These are phyloP conservation scores for Nothobranchius furzeri DNA, from an alignment of 2,113 vertebrate genomes.

Conservation along the genomic window DNA sequence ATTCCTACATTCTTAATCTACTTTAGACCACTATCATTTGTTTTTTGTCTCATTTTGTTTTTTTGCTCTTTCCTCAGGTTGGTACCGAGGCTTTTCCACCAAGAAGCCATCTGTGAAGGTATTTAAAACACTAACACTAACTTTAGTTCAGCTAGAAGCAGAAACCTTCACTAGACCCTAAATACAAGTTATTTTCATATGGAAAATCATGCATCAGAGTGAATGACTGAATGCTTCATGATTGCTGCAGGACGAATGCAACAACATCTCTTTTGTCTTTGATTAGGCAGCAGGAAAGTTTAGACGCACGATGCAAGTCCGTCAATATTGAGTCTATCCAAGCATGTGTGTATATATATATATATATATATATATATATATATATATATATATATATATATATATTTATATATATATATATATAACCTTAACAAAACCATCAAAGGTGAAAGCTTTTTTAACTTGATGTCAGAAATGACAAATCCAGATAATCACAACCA, in stretches of 20 bases:
- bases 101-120: slow-evolving; percentile 82
- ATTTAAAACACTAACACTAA: slow-evolving; percentile 33
- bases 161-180: background rate
- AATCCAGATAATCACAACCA: too few relatives aligned
- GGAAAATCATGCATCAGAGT: slow-evolving; percentile 18
- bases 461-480: too few relatives aligned
- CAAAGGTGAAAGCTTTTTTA: too few relatives aligned
- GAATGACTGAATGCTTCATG: too few relatives aligned
- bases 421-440: too few relatives aligned
- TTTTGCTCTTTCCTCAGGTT: slow-evolving; percentile 64
- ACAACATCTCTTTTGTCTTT: slow-evolving; percentile 10
- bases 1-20: too few relatives aligned
- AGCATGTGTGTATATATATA: too few relatives aligned
- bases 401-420: too few relatives aligned
- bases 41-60: background rate
- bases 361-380: too few relatives aligned
- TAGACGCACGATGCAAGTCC: background rate
- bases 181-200: background rate
- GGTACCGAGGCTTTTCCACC: slow-evolving; percentile 82
- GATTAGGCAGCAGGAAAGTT: background rate
- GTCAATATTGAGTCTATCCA: too few relatives aligned
- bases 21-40: too few relatives aligned
- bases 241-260: background rate
- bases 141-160: background rate
- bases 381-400: too few relatives aligned